A percentile compares a stretch with the other conserved stretches of the same genome.
phyloP scores from a whole-genome alignment of 2,888 invertebrate genomes.

The Tillus elongatus region DNA sequence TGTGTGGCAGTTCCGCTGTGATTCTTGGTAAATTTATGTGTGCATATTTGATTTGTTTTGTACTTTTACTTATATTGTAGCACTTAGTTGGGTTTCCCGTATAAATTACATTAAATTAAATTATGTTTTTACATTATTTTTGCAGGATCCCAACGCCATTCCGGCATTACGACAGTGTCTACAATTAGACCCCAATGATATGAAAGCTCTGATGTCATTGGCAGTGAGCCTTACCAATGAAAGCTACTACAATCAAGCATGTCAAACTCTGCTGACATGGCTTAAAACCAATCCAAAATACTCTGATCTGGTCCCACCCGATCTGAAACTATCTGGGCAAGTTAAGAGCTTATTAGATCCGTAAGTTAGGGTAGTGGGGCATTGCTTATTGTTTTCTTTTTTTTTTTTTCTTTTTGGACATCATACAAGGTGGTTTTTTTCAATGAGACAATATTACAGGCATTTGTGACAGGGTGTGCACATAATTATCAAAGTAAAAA shows the following conservation, averaged over 20 bases:
- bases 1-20: no score
- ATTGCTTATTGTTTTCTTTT: conserved; percentile 14
- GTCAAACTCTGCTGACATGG: conserved; percentile 71
- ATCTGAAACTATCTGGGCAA: conserved; percentile 43
- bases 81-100: no score
- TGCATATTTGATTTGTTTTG: no score
- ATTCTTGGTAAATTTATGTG: no score
- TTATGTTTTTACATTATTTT: conserved; percentile 8
- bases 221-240: conserved; percentile 96
- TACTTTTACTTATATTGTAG: no score
- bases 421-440: no score
- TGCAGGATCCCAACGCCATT: conserved; percentile 79
- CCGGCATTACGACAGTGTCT: conserved; percentile 82
- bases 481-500: no score
- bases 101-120: no score
- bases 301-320: conserved; percentile 55
- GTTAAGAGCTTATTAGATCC: conserved; percentile 43
- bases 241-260: conserved; percentile 83
- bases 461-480: no score
- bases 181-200: conserved; percentile 67
- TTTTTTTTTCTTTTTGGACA: no score
- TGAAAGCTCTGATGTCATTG: conserved; percentile 77
- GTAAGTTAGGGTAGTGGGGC: conserved; percentile 36
- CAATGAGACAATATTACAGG: no score
- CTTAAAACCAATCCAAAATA: conserved; percentile 74